A percentile compares a stretch with the other conserved stretches of the same genome.
Evolutionary conservation across 2,888 invertebrate species (phyloP).

Genomic region (Thysanoteuthis rhombus): DNA sequence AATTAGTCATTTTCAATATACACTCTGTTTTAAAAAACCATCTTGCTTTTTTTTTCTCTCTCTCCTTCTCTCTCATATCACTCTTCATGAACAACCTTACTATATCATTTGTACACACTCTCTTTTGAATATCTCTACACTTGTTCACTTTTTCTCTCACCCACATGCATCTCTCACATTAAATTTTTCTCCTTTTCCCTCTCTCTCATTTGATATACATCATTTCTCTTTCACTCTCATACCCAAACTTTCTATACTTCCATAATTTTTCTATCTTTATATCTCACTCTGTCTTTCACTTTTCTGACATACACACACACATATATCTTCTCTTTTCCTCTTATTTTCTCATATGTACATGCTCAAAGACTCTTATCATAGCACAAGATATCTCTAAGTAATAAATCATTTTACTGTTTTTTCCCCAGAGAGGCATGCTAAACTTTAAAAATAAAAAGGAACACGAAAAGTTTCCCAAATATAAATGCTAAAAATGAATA

Average conservation of each 20-base stretch:
- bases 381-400: background rate
- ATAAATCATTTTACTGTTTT: background rate
- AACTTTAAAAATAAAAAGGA: background rate
- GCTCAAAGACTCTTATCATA: background rate
- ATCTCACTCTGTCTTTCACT: too few relatives aligned
- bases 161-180: background rate
- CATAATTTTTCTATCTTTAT: background rate
- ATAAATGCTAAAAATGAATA: background rate
- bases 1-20: too few relatives aligned
- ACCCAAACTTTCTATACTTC: background rate
- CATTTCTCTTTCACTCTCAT: background rate
- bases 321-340: background rate
- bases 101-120: too few relatives aligned
- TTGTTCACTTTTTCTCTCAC: background rate
- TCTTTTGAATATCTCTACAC: background rate
- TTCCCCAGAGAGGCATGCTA: background rate
- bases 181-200: background rate
- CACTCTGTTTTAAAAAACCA: too few relatives aligned
- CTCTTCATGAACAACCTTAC: too few relatives aligned
- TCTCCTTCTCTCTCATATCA: too few relatives aligned
- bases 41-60: too few relatives aligned
- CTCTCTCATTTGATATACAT: background rate
- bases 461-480: background rate
- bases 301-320: background rate
- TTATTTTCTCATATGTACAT: background rate